These are phyloP conservation scores for Anguilla rostrata DNA, from an alignment of 2,113 vertebrate species.

Conservation along the genomic window DNA sequence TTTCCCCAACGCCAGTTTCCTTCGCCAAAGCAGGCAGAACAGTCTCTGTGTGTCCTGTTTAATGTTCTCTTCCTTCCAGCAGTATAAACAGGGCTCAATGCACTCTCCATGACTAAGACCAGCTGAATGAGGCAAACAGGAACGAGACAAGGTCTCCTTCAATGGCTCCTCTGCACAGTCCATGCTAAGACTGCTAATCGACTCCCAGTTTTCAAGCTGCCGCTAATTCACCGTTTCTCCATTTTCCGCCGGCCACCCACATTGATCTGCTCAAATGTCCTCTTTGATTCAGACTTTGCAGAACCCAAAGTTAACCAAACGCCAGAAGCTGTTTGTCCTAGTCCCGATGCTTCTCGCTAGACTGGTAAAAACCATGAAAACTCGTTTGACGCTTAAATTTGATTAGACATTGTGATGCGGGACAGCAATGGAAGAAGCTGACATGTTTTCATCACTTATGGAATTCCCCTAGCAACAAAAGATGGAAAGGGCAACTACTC, in stretches of 20 bases:
- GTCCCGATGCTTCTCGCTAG: neutral
- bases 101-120: neutral
- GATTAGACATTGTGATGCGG: neutral
- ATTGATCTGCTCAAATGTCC: neutral
- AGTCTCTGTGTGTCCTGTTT: neutral
- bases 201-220: neutral
- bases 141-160: neutral
- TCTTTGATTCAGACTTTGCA: neutral
- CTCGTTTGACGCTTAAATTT: neutral
- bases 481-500: too few relatives aligned
- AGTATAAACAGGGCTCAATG: neutral
- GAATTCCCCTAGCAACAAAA: too few relatives aligned
- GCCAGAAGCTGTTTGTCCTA: neutral
- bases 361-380: neutral
- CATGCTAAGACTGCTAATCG: neutral
- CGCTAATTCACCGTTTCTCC: neutral
- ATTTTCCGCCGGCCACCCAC: neutral
- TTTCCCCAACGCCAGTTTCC: neutral
- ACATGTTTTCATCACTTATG: too few relatives aligned
- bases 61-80: neutral
- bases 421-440: too few relatives aligned
- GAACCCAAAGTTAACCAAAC: neutral
- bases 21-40: neutral
- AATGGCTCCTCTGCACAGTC: neutral
- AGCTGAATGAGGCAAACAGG: neutral